These are phyloP conservation scores for Allophyes oxyacanthae DNA, from an alignment of 2,888 invertebrate species.

Conservation along the genomic window DNA sequence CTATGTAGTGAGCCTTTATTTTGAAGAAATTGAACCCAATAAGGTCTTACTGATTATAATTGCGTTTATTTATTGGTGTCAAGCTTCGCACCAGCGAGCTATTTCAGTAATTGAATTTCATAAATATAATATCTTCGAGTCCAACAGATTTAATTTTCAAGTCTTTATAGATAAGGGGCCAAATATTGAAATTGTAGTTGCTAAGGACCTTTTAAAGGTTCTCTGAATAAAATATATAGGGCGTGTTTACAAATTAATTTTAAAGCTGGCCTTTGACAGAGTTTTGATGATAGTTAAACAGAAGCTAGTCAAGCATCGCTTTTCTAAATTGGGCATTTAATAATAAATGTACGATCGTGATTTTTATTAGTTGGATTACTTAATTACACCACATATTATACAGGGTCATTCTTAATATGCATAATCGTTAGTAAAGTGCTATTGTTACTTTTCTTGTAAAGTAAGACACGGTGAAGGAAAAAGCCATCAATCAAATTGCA, in stretches of 20 bases:
- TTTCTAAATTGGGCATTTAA: neutral
- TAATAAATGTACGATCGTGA: too few species aligned
- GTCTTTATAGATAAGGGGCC: slow-evolving; percentile 3
- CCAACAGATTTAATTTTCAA: slow-evolving; percentile 16
- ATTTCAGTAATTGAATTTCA: slow-evolving; percentile 29
- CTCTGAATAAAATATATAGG: too few species aligned
- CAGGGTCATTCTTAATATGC: too few species aligned
- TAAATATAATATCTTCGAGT: slow-evolving; percentile 21
- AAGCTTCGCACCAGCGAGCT: slow-evolving; percentile 26
- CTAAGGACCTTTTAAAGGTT: slow-evolving; percentile 1
- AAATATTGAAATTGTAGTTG: slow-evolving; percentile 28
- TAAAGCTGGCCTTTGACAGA: neutral
- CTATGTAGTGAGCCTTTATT: too few species aligned
- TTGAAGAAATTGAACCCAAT: slow-evolving; percentile 26
- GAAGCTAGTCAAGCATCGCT: neutral
- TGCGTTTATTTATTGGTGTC: slow-evolving; percentile 42
- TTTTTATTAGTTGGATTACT: too few species aligned
- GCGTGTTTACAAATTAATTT: too few species aligned
- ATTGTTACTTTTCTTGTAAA: slow-evolving; percentile 19
- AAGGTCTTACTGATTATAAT: slow-evolving; percentile 39
- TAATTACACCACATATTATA: too few species aligned
- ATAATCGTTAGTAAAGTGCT: slow-evolving; percentile 1
- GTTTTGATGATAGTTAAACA: neutral
- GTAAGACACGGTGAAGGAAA: slow-evolving; percentile 16
- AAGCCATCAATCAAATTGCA: slow-evolving; percentile 35